Conservation (phyloP, 1,140 invertebrate genomes). For the Sarcophaga peregrina region DNA sequence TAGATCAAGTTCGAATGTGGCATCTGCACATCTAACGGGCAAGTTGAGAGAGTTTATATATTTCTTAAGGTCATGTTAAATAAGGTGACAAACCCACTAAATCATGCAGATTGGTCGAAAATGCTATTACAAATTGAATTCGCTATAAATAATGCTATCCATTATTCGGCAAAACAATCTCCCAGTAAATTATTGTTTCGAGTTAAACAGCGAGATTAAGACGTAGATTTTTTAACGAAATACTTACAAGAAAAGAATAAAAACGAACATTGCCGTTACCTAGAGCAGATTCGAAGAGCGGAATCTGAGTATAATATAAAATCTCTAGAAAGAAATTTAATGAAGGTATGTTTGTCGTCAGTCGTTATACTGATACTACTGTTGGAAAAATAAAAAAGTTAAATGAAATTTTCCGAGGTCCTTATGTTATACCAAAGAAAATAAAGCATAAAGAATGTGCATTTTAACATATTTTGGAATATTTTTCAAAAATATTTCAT, state of each 20-base stretch:
- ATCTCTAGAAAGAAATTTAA: neutral
- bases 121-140: slow-evolving; percentile 20
- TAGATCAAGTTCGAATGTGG: slow-evolving; percentile 37
- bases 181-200: slow-evolving; percentile 39
- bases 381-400: neutral
- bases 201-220: slow-evolving; percentile 21
- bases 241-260: neutral
- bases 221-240: neutral
- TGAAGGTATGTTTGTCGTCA: neutral
- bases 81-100: slow-evolving; percentile 16
- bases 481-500: too few species aligned
- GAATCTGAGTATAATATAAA: neutral
- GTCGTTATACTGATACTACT: neutral
- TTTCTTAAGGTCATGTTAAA: slow-evolving; percentile 17
- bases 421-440: too few species aligned
- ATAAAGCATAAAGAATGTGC: too few species aligned
- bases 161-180: neutral
- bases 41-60: slow-evolving; percentile 33
- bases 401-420: too few species aligned
- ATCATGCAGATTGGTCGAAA: slow-evolving; percentile 23
- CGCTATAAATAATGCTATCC: slow-evolving; percentile 31
- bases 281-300: neutral
- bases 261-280: neutral
- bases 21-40: neutral
- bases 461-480: too few species aligned